phyloP scores from a whole-genome alignment of 2,797 vertebrate species.

The Syngnathus acus region DNA sequence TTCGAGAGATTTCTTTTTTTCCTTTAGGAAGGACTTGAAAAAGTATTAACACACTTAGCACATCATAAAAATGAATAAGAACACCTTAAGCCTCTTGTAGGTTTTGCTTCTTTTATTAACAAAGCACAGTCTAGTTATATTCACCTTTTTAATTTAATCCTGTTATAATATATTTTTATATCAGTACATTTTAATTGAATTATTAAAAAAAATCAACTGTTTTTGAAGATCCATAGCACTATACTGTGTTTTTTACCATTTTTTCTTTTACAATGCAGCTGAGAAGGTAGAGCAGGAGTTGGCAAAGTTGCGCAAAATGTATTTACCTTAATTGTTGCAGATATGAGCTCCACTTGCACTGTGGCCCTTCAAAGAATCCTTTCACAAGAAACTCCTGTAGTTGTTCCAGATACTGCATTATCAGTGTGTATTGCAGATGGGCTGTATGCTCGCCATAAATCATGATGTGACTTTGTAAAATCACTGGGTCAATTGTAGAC shows the following conservation, averaged over 20 bases:
- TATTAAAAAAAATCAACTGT: too few species aligned
- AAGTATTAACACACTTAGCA: slow-evolving; percentile 61
- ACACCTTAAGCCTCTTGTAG: slow-evolving; percentile 36
- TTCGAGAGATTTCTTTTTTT: slow-evolving; percentile 29
- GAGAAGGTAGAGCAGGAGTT: too few species aligned
- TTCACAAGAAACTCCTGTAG: neutral
- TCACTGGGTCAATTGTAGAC: neutral
- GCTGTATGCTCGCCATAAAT: neutral
- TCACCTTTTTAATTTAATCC: neutral
- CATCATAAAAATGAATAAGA: slow-evolving; percentile 60
- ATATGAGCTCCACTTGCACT: too few species aligned
- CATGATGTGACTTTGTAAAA: neutral
- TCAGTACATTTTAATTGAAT: too few species aligned
- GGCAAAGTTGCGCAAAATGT: too few species aligned
- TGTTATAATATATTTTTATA: too few species aligned
- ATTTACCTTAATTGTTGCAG: too few species aligned
- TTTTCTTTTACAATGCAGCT: too few species aligned
- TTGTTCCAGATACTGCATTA: neutral
- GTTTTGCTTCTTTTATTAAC: slow-evolving; percentile 13
- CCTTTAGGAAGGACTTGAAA: slow-evolving; percentile 30
- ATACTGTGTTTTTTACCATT: too few species aligned
- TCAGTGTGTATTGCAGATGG: neutral
- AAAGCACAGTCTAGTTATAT: too few species aligned
- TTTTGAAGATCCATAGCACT: too few species aligned
- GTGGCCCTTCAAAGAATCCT: too few species aligned